These are phyloP conservation scores for Alces alces DNA, from an alignment of 2,113 vertebrate genomes.

Conservation along the genomic window DNA sequence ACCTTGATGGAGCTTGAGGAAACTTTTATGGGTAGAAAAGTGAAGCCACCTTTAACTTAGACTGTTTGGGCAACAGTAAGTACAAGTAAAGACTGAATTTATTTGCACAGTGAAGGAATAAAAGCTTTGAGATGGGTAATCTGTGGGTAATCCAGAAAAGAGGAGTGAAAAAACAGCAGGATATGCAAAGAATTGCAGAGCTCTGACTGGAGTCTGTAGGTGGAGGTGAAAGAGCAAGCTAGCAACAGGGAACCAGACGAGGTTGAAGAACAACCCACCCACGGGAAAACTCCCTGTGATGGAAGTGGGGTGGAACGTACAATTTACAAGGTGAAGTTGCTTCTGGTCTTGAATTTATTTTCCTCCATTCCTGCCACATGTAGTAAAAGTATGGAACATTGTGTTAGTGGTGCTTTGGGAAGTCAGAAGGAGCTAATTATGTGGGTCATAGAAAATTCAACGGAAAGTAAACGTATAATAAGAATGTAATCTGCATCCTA, in stretches of 20 bases:
- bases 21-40: neutral
- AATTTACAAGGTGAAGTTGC: neutral
- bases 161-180: neutral
- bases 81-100: neutral
- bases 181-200: neutral
- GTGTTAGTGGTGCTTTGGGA: neutral
- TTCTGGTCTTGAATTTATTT: neutral
- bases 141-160: neutral
- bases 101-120: neutral
- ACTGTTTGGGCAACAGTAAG: neutral
- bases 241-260: neutral
- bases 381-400: neutral
- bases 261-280: neutral
- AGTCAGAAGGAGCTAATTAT: neutral
- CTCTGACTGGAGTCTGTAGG: neutral
- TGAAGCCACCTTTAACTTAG: neutral
- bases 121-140: neutral
- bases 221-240: too few relatives aligned
- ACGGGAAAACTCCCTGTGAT: neutral
- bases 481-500: neutral
- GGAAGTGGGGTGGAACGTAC: neutral
- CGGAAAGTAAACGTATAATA: neutral
- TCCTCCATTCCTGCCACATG: neutral
- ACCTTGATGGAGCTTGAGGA: neutral
- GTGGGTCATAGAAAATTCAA: neutral